Evolutionary conservation across 2,797 vertebrate genomes (phyloP), one percentile per base, ranked within the genome.

Genomic region (Sebastolobus altivelis): DNA sequence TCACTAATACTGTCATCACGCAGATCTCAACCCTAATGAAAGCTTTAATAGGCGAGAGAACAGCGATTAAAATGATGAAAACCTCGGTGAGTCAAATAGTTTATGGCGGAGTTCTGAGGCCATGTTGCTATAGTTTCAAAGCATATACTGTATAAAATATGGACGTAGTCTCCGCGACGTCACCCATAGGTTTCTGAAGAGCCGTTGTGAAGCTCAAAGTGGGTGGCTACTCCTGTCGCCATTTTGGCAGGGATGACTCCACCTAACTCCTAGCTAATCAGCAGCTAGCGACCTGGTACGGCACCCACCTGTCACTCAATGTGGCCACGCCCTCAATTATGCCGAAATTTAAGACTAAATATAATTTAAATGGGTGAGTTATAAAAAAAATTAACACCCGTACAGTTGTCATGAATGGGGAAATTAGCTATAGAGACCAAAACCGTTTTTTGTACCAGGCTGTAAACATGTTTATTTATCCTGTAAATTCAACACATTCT

Each of bases 11-110:
- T 75, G 77, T 90, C 90, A 93, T 94, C 87, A 93, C 85, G 82
- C 75, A 89, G 86, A 93, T 88, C 89, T 89, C 83, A 77, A 65
- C 70, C 40, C 83, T 95, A 95, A 96, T 96, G 92, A 93, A 93
- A 75, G 77, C 83, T 81, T 90, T 94, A 93, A 92, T 89, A 86
- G 81, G 77, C 80, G 65, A 86, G 62, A 86, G 69, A 81, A 84
- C 77, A 74, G 65, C 35, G 27, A 72, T 81, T 69, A 81, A 92
- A 89, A 65, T 20, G 9, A 81, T 43, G 22, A 85, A 85, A 90
- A 71, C 66, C 79, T 80, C 72, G 33, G 56, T 49, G 75, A 84
- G 77, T 81, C 73, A 66, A 81, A 80, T 22, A 25, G 58, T 59
- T 80, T 31, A 62, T 37, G 52, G 72, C 7, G 16, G 18, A 62